phyloP scores from a whole-genome alignment of 2,888 invertebrate species.

The Caenorhabditis sulstoni region DNA sequence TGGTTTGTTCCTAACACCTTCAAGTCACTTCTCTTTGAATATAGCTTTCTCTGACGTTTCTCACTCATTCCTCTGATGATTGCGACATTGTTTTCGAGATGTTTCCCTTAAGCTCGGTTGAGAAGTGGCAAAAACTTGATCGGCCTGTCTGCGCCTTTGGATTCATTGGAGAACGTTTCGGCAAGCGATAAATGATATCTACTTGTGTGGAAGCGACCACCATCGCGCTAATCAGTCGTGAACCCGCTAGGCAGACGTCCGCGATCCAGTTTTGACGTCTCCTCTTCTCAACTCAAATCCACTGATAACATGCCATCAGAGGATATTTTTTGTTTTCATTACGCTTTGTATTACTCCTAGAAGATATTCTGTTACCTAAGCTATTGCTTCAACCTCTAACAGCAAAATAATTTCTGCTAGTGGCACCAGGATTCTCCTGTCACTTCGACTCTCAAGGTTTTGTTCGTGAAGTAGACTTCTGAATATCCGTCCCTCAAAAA shows the following conservation, averaged over 20 bases:
- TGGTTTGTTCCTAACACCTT: no score
- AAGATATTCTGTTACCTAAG: no score
- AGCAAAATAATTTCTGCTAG: no score
- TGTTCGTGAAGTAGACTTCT: neutral
- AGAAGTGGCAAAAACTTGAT: conserved; percentile 53
- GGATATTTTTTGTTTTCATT: neutral
- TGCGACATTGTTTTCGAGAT: conserved; percentile 8
- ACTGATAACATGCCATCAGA: conserved; percentile 22
- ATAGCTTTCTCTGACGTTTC: neutral
- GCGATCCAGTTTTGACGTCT: conserved; percentile 40
- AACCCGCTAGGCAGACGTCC: conserved; percentile 54
- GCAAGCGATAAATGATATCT: conserved; percentile 52
- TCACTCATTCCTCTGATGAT: neutral
- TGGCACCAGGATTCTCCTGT: no score
- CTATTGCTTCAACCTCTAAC: no score
- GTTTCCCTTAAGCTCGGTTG: conserved; percentile 1
- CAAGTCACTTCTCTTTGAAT: no score
- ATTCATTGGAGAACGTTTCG: conserved; percentile 31
- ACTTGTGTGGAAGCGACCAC: conserved; percentile 41
- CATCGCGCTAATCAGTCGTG: conserved; percentile 22
- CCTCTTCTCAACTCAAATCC: conserved; percentile 36
- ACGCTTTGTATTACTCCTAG: no score
- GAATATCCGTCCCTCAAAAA: conserved; percentile 7
- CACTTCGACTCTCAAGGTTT: neutral
- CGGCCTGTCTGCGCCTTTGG: conserved; percentile 33